phyloP scores from a whole-genome alignment of 2,113 vertebrate species.

The Dipodomys stephensi region DNA sequence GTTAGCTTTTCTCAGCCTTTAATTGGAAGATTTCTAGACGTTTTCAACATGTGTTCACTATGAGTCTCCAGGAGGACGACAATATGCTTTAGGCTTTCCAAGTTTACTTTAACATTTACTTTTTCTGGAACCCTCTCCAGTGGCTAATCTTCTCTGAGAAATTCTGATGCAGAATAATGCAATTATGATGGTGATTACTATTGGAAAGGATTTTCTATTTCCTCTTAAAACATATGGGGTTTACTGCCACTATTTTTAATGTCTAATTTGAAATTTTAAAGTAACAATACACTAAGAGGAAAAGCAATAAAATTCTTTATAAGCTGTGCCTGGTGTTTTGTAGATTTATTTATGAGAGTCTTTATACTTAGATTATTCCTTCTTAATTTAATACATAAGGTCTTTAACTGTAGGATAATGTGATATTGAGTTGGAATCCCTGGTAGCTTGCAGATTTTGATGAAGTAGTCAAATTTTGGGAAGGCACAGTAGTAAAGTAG shows the following conservation, averaged over 20 bases:
- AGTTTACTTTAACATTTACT: slow-evolving; percentile 59
- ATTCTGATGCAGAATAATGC: neutral
- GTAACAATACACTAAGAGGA: neutral
- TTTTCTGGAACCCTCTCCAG: slow-evolving; percentile 57
- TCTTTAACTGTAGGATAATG: neutral
- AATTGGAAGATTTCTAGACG: neutral
- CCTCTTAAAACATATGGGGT: slow-evolving; percentile 8
- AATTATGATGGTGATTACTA: neutral
- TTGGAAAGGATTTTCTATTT: slow-evolving; percentile 51
- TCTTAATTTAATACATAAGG: slow-evolving; percentile 14
- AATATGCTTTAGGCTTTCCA: neutral
- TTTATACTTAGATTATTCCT: neutral
- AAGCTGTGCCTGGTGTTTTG: neutral
- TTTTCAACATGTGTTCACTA: no score
- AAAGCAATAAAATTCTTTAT: neutral
- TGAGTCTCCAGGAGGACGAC: no score
- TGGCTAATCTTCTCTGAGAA: slow-evolving; percentile 58
- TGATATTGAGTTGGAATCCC: neutral
- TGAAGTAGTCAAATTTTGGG: neutral
- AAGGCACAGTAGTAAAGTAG: neutral
- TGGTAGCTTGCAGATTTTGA: neutral
- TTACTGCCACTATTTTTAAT: neutral
- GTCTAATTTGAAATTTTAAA: slow-evolving; percentile 54
- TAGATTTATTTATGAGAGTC: neutral
- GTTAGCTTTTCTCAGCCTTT: neutral